These are phyloP conservation scores for Philereme vetulata DNA, from an alignment of 2,888 invertebrate genomes.

Conservation along the genomic window DNA sequence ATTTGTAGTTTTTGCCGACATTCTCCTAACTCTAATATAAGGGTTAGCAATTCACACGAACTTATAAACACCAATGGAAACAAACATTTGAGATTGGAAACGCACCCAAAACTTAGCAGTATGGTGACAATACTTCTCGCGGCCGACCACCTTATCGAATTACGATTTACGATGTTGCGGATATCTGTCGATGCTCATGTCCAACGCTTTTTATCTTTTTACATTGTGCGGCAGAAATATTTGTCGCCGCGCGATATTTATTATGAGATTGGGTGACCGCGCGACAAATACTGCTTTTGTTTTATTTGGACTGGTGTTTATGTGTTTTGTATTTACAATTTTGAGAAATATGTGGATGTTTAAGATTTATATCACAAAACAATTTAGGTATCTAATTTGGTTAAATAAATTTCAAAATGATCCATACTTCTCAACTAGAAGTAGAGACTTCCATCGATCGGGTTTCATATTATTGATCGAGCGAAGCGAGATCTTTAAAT, in stretches of 20 bases:
- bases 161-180: constrained; percentile 71
- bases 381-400: too few species aligned
- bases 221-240: constrained; percentile 61
- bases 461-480: too few species aligned
- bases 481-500: too few species aligned
- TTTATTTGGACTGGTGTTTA: constrained; percentile 31
- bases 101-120: constrained; percentile 30
- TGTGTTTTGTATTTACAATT: constrained; percentile 12
- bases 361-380: too few species aligned
- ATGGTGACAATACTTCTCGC: constrained; percentile 55
- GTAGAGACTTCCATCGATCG: too few species aligned
- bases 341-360: not conserved
- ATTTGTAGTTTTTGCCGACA: too few species aligned
- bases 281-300: constrained; percentile 29
- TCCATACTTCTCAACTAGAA: too few species aligned
- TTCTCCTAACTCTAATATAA: too few species aligned
- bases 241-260: constrained; percentile 42
- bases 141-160: constrained; percentile 69
- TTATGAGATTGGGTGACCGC: constrained; percentile 37
- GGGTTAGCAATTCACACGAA: not conserved
- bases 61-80: constrained; percentile 12
- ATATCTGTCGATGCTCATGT: constrained; percentile 73
- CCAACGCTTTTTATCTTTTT: constrained; percentile 62
- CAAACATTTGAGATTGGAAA: constrained; percentile 13
- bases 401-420: too few species aligned